Conservation (phyloP, 2,888 invertebrate species). For the Hylaea fasciaria region DNA sequence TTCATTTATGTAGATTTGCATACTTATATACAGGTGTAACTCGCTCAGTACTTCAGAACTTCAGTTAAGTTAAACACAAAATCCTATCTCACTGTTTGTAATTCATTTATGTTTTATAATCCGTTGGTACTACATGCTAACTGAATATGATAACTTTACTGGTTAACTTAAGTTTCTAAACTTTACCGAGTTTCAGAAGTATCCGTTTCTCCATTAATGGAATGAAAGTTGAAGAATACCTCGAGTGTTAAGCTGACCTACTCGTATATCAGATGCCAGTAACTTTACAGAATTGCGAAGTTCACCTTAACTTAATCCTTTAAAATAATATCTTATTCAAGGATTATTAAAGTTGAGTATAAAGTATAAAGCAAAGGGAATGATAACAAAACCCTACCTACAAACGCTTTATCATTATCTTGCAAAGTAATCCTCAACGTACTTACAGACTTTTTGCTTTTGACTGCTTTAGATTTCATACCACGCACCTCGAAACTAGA, state of each 20-base stretch:
- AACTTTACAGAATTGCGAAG: background rate
- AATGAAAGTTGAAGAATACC: constrained; percentile 5
- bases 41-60: too few relatives aligned
- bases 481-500: too few relatives aligned
- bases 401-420: too few relatives aligned
- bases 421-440: too few relatives aligned
- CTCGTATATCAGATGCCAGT: constrained; percentile 1
- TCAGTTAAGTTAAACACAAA: too few relatives aligned
- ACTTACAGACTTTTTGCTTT: too few relatives aligned
- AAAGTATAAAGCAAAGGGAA: too few relatives aligned
- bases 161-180: constrained; percentile 13
- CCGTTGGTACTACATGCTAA: background rate
- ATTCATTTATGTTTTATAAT: background rate
- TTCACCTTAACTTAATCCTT: background rate
- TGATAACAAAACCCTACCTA: too few relatives aligned
- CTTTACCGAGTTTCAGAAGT: constrained; percentile 10
- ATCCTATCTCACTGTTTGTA: too few relatives aligned
- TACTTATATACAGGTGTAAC: too few relatives aligned
- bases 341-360: background rate
- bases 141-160: constrained; percentile 6
- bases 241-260: background rate
- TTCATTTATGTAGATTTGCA: too few relatives aligned
- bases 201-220: constrained; percentile 5
- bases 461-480: too few relatives aligned
- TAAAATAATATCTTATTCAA: background rate